These are phyloP conservation scores for Scartelaos histophorus DNA, from an alignment of 2,113 vertebrate genomes.

Conservation along the genomic window DNA sequence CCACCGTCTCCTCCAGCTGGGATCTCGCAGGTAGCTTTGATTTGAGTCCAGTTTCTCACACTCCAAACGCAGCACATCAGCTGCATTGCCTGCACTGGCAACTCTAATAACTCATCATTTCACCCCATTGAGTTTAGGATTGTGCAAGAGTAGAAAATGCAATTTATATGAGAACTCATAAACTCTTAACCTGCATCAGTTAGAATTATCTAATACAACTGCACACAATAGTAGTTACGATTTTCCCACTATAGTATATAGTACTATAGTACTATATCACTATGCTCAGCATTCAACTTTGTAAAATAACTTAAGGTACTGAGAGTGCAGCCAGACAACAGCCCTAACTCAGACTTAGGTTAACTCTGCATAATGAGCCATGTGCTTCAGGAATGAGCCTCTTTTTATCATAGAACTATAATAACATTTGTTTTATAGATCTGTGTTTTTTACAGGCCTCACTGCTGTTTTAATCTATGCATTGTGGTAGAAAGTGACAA, in stretches of 20 bases:
- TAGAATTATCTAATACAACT: not conserved
- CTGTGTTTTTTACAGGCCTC: too few relatives aligned
- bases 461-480: too few relatives aligned
- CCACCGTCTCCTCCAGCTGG: slow-evolving; percentile 62
- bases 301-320: too few relatives aligned
- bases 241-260: not conserved
- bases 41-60: slow-evolving; percentile 48
- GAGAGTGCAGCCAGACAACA: too few relatives aligned
- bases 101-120: not conserved
- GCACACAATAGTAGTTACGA: not conserved
- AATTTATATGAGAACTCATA: not conserved
- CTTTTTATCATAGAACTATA: too few relatives aligned
- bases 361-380: too few relatives aligned
- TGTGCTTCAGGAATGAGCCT: too few relatives aligned
- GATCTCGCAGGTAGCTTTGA: slow-evolving; percentile 62
- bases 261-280: too few relatives aligned
- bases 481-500: too few relatives aligned
- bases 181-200: not conserved
- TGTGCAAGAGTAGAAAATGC: not conserved
- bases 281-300: too few relatives aligned
- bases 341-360: too few relatives aligned
- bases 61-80: not conserved
- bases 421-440: too few relatives aligned
- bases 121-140: not conserved
- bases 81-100: not conserved